Percentiles rank a stretch among this genome's conserved stretches.
Evolutionary conservation across 2,113 vertebrate species (phyloP).

Genomic region (Castor canadensis): DNA sequence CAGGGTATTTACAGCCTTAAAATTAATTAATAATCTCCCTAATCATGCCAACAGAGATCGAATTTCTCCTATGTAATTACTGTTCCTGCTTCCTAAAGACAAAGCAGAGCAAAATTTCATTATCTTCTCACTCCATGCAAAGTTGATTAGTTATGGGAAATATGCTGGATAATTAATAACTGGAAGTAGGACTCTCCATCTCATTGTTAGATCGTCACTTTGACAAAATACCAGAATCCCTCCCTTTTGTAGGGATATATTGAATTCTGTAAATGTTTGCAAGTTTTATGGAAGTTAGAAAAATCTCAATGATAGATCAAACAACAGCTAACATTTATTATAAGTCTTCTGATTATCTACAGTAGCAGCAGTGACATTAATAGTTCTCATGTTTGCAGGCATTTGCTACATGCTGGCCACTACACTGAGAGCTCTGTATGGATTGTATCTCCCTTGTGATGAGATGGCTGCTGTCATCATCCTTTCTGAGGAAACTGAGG

Average conservation of each 20-base stretch:
- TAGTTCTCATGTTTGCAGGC: background rate
- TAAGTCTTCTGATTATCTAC: background rate
- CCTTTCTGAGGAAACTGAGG: background rate
- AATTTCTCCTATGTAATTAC: background rate
- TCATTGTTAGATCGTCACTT: background rate
- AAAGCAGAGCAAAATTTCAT: constrained; percentile 29
- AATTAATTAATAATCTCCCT: constrained; percentile 30
- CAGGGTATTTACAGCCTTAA: constrained; percentile 7
- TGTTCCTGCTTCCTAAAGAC: constrained; percentile 26
- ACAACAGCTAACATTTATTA: background rate
- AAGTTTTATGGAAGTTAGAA: background rate
- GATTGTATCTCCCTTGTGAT: background rate
- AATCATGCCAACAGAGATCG: background rate
- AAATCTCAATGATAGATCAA: background rate
- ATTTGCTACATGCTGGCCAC: background rate
- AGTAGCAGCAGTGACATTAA: background rate
- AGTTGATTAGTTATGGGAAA: background rate
- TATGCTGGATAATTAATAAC: constrained; percentile 30
- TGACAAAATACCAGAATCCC: background rate
- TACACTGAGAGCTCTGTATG: background rate
- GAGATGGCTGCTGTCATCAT: background rate
- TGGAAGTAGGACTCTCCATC: background rate
- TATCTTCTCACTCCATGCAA: constrained; percentile 1
- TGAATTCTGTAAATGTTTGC: background rate
- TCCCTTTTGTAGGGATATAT: background rate